Base-by-base conservation (phyloP, 2,113 vertebrate genomes). In the Diadophis punctatus region DNA sequence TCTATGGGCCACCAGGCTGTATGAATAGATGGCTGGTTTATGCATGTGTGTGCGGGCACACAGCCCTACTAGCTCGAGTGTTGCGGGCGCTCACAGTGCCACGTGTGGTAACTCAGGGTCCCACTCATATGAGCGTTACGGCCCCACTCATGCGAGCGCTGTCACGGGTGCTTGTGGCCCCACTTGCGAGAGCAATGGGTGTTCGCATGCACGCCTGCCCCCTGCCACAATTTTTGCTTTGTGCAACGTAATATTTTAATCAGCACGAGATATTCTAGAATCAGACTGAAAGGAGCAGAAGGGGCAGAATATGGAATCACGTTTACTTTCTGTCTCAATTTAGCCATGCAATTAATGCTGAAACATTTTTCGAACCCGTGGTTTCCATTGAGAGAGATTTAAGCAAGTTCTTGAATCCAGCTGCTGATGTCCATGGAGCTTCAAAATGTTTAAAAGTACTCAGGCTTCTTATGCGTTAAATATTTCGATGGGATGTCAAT, bases 171-270 rank as follows among this genome's bases (percentile, higher is more conserved):
- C 53, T 55, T 0, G 5, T 22, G 53, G 55, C 55, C 7, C 55
- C 22, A 56, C 7, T 56, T 8, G 7, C 8, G 55, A 1, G 7
- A 23, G 55, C 55, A 56, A 56, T 23, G 55, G 22, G 5, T 55
- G 53, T 55, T 53, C 0, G 0, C 16, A 1, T 55, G 18, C 53
- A 5, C 1, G 48, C 48, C 8, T 55, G 20, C 18, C 0, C 0
- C 53, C 53, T 55, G 5, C 18, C 6, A 8, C 22, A 23, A 7
- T 55, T 23, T 49, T 7, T 20, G 9, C 14, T 1, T 30, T 9
- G 6, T 22, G 49, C n/a, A 27, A 9, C 12, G 3, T 25, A 12
- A 20, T 84, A 22, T 34, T 56, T 46, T 91, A 43, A 55, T 90
- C n/a, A 34, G n/a, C 34, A 20, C 1, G 48, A 30, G 8, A 25